A percentile compares a stretch with the other conserved stretches of the same genome.
phyloP scores from a whole-genome alignment of 2,888 invertebrate genomes.

The Agrochola litura region DNA sequence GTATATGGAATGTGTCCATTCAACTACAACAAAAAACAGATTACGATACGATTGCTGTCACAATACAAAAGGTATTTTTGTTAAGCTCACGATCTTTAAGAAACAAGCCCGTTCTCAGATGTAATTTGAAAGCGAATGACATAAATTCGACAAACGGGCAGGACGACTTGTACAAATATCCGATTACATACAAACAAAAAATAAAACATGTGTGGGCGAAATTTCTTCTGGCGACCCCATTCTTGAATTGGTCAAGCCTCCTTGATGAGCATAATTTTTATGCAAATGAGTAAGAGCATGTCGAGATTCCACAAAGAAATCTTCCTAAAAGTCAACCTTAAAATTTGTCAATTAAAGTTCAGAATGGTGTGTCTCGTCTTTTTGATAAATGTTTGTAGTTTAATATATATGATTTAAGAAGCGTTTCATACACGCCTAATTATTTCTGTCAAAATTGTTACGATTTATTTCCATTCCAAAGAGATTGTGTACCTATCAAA shows the following conservation, averaged over 20 bases:
- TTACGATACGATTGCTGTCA: constrained; percentile 61
- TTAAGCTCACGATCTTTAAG: constrained; percentile 60
- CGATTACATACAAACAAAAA: constrained; percentile 73
- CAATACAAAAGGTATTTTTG: constrained; percentile 65
- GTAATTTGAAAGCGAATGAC: constrained; percentile 71
- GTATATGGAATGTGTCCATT: constrained; percentile 16
- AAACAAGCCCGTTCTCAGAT: constrained; percentile 54
- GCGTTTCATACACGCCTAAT: constrained; percentile 70
- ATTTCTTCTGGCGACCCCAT: constrained; percentile 68
- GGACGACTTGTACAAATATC: constrained; percentile 72
- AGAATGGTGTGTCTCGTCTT: background rate
- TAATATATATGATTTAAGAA: constrained; percentile 46
- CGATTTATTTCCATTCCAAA: constrained; percentile 68
- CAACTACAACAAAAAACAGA: constrained; percentile 39
- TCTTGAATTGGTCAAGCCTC: constrained; percentile 72
- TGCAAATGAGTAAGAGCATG: constrained; percentile 70
- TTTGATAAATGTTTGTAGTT: constrained; percentile 40
- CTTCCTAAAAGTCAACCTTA: constrained; percentile 39
- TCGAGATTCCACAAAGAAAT: constrained; percentile 41
- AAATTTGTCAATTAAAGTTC: fast-evolving
- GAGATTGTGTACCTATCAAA: constrained; percentile 48
- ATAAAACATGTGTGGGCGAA: constrained; percentile 72
- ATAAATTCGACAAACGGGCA: constrained; percentile 73
- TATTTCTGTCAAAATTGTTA: constrained; percentile 69
- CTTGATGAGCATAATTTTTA: constrained; percentile 76